Percentiles rank a stretch among this genome's conserved stretches.
Evolutionary conservation across 2,113 vertebrate species (phyloP).

Genomic region (Sceloporus tristichus): DNA sequence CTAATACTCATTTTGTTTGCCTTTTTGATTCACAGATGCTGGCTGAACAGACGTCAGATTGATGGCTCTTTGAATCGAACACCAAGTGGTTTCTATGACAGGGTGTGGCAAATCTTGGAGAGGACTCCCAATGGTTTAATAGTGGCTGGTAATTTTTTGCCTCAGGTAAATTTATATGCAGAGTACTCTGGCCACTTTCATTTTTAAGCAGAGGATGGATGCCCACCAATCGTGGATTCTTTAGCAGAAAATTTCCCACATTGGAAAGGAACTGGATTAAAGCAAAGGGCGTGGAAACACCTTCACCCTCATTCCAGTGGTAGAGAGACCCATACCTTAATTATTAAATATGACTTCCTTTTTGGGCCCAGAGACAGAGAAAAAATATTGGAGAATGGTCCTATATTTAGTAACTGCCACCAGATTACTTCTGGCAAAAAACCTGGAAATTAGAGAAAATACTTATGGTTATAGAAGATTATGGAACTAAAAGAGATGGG

Average conservation of each 20-base stretch:
- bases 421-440: no score
- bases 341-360: no score
- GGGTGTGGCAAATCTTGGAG: conserved; percentile 97
- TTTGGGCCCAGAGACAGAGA: no score
- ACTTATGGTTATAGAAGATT: no score
- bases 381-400: no score
- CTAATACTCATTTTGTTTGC: conserved; percentile 1
- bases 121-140: conserved; percentile 89
- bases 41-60: conserved; percentile 93
- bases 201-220: not conserved
- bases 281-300: no score
- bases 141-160: conserved; percentile 88
- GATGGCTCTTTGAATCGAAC: conserved; percentile 94
- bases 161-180: conserved; percentile 85
- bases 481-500: no score
- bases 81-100: conserved; percentile 93
- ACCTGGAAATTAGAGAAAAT: no score
- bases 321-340: no score
- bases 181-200: not conserved
- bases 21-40: conserved; percentile 79
- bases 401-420: no score
- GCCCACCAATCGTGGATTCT: not conserved
- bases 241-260: not conserved
- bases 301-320: no score
- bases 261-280: not conserved